Conservation (phyloP, 2,797 vertebrate species). For the Acridotheres tristis region DNA sequence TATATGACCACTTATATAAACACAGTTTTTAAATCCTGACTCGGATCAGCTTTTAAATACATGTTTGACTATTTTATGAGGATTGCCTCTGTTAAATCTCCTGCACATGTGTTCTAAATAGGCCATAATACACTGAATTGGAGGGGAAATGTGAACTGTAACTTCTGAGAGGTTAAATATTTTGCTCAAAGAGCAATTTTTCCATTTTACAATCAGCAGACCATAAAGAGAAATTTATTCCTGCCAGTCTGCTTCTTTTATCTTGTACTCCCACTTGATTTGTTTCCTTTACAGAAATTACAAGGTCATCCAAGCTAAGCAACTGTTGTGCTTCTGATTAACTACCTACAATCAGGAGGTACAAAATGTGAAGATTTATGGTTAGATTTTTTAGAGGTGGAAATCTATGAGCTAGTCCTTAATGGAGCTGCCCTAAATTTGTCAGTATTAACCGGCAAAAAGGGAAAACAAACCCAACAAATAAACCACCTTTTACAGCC, state of each 20-base stretch:
- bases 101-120: not conserved
- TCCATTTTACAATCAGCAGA: not conserved
- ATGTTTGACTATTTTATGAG: not conserved
- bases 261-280: not conserved
- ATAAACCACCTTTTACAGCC: not conserved
- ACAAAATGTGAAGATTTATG: constrained; percentile 18
- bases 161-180: constrained; percentile 20
- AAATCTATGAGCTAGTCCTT: not conserved
- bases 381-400: constrained; percentile 47
- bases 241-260: constrained; percentile 4
- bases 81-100: not conserved
- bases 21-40: not conserved
- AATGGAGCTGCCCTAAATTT: not conserved
- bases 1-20: not conserved
- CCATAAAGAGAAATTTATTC: constrained; percentile 21
- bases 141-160: not conserved
- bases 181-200: constrained; percentile 10
- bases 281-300: constrained; percentile 40
- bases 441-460: not conserved
- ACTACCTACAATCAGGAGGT: not conserved
- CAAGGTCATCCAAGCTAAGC: constrained; percentile 16
- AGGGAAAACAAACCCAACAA: not conserved
- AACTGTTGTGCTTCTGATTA: constrained; percentile 47
- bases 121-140: not conserved
- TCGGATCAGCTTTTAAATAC: not conserved